phyloP scores from a whole-genome alignment of 2,888 invertebrate species.

The Cerastoderma edule region DNA sequence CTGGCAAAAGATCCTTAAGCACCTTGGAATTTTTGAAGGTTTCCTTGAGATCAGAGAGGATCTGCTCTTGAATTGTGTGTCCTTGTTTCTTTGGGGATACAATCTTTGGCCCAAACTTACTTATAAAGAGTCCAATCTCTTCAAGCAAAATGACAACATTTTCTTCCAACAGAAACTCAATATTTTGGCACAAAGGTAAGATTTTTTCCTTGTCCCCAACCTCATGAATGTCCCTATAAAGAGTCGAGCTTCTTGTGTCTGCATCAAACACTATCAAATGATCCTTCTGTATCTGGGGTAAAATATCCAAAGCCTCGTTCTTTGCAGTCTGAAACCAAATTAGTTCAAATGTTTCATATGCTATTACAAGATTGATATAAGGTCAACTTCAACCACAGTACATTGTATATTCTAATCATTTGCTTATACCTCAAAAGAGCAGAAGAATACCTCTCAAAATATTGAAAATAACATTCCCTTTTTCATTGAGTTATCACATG shows the following conservation, averaged over 20 bases:
- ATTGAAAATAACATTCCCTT: no score
- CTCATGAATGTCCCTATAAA: background rate
- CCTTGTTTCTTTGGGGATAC: background rate
- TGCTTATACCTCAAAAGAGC: no score
- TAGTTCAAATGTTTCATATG: no score
- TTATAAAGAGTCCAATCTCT: background rate
- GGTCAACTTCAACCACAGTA: no score
- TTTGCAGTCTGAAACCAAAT: no score
- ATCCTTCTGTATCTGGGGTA: background rate
- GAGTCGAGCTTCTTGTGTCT: background rate
- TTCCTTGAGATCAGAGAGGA: background rate
- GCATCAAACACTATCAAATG: background rate
- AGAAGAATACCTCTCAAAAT: no score
- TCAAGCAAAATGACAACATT: background rate
- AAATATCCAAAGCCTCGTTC: no score
- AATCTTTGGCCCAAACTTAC: background rate
- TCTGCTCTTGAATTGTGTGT: background rate
- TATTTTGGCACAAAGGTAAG: background rate
- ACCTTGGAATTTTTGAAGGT: background rate
- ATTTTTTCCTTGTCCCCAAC: background rate
- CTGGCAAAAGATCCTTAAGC: constrained; percentile 2
- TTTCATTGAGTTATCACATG: no score
- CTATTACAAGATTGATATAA: no score
- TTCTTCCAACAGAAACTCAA: background rate
- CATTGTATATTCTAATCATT: no score